A percentile compares a stretch with the other conserved stretches of the same genome.
Evolutionary conservation across 2,113 vertebrate species (phyloP).

Genomic region (Arenaria interpres): DNA sequence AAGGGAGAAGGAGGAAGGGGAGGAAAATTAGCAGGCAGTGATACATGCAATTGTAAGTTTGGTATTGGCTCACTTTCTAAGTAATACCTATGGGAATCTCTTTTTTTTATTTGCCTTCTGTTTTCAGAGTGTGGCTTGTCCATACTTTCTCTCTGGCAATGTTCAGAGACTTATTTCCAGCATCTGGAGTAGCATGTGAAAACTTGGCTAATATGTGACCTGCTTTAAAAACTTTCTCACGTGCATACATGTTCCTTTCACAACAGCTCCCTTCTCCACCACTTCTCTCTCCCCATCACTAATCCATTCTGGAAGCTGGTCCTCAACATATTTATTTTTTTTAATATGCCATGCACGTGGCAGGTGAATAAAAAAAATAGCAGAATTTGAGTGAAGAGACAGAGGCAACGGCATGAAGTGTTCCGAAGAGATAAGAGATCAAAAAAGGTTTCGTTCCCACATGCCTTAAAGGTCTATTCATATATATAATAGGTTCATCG

Average conservation of each 20-base stretch:
- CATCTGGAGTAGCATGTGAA: not conserved
- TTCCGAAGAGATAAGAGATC: conserved; percentile 46
- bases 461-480: conserved; percentile 38
- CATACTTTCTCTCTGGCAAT: not conserved
- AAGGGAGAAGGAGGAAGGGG: not conserved
- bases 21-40: not conserved
- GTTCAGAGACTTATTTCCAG: not conserved
- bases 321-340: not conserved
- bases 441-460: not conserved
- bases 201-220: not conserved
- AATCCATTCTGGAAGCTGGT: not conserved
- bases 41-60: not conserved
- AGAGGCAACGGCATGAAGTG: not conserved
- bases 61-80: not conserved
- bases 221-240: not conserved
- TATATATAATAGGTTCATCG: not conserved
- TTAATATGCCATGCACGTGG: not conserved
- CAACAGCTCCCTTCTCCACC: not conserved
- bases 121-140: not conserved
- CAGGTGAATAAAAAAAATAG: not conserved
- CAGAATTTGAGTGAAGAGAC: not conserved
- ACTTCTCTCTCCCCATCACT: not conserved
- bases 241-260: accelerated
- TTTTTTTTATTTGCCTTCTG: not conserved
- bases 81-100: not conserved